These are phyloP conservation scores for Halichoeres trimaculatus DNA, from an alignment of 2,113 vertebrate species.

Conservation along the genomic window DNA sequence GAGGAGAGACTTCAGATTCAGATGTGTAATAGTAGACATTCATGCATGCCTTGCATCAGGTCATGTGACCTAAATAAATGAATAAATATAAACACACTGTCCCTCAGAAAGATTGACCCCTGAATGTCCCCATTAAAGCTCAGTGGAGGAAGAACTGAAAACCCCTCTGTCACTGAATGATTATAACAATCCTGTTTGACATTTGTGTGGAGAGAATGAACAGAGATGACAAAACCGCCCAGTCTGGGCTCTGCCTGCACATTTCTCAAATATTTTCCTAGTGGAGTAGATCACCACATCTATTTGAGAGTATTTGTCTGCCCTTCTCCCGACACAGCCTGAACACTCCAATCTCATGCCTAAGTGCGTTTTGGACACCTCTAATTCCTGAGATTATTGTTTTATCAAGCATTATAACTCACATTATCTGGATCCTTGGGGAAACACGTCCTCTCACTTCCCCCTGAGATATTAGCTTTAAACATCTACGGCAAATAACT, in stretches of 20 bases:
- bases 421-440: too few species aligned
- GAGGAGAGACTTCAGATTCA: neutral
- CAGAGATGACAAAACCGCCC: slow-evolving; percentile 67
- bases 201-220: slow-evolving; percentile 45
- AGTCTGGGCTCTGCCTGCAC: slow-evolving; percentile 61
- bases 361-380: slow-evolving; percentile 9
- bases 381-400: too few species aligned
- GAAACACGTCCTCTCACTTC: neutral
- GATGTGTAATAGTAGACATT: neutral
- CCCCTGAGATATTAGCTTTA: neutral
- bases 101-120: neutral
- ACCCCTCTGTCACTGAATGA: slow-evolving; percentile 26
- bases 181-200: slow-evolving; percentile 44
- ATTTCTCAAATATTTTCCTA: slow-evolving; percentile 79
- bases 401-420: too few species aligned
- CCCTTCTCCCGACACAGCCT: slow-evolving; percentile 27
- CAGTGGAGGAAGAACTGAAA: slow-evolving; percentile 26
- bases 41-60: neutral
- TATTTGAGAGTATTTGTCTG: slow-evolving; percentile 41
- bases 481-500: neutral
- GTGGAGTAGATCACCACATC: slow-evolving; percentile 71
- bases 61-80: neutral
- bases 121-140: slow-evolving; percentile 3
- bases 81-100: neutral
- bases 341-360: slow-evolving; percentile 21